These are phyloP conservation scores for Gorsachius goisagi DNA, from an alignment of 2,113 vertebrate genomes.

Conservation along the genomic window DNA sequence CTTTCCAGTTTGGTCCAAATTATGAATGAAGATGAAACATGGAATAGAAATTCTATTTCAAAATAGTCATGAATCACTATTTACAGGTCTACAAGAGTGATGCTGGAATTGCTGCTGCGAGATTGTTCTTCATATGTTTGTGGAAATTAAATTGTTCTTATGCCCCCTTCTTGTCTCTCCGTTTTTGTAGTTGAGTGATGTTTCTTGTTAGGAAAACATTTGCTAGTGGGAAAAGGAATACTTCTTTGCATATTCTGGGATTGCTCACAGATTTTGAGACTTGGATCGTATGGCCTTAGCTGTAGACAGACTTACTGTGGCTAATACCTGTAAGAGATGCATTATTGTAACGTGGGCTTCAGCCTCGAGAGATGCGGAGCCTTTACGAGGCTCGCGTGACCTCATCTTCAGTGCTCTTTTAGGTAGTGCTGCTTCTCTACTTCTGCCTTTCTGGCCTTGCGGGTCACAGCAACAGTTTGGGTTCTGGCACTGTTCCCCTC, in stretches of 20 bases:
- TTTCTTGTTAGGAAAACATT: not conserved
- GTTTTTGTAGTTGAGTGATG: not conserved
- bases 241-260: not conserved
- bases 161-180: not conserved
- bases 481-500: not conserved
- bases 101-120: not conserved
- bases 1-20: not conserved
- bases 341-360: not conserved
- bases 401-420: not conserved
- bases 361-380: not conserved
- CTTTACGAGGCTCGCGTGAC: accelerated
- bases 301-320: not conserved
- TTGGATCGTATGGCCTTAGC: accelerated
- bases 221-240: not conserved
- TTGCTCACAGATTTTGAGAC: not conserved
- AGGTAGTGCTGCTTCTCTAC: not conserved
- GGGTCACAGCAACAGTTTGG: not conserved
- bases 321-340: not conserved
- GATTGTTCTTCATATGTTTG: not conserved
- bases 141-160: not conserved
- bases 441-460: not conserved
- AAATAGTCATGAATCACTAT: not conserved
- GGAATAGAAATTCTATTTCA: not conserved
- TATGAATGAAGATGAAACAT: not conserved
- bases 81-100: not conserved